Conservation (phyloP, 2,113 vertebrate species). For the Leuciscus idus region DNA sequence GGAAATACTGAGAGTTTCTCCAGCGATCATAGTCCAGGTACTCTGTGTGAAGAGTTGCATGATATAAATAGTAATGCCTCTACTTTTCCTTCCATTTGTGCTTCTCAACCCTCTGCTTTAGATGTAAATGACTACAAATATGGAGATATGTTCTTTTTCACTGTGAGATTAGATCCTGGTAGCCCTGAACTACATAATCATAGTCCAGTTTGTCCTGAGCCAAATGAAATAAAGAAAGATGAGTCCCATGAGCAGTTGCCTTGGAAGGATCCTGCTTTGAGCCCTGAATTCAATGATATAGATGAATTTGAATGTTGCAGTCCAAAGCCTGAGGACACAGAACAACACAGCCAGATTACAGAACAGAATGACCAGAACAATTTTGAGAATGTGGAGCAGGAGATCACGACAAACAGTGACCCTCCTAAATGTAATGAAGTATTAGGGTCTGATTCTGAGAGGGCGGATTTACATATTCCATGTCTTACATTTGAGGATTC, state of each 20-base stretch:
- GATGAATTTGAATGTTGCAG: constrained; percentile 24
- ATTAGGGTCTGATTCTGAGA: constrained; percentile 10
- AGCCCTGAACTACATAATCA: constrained; percentile 43
- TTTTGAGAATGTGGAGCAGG: constrained; percentile 13
- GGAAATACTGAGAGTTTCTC: constrained; percentile 8
- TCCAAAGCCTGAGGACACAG: constrained; percentile 34
- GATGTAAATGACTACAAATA: constrained; percentile 53
- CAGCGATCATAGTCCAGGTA: neutral
- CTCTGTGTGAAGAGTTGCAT: neutral
- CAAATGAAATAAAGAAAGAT: constrained; percentile 39
- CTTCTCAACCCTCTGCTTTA: neutral
- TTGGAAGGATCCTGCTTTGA: neutral
- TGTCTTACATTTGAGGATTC: constrained; percentile 6
- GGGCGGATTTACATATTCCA: neutral
- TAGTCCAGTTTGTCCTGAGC: constrained; percentile 47
- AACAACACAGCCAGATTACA: neutral
- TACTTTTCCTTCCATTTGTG: neutral
- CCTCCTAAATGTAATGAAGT: neutral
- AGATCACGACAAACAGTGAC: neutral
- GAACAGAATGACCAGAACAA: constrained; percentile 12
- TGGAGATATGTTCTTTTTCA: constrained; percentile 60
- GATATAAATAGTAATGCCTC: constrained; percentile 21
- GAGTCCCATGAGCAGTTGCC: constrained; percentile 5
- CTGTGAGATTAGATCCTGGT: constrained; percentile 54
- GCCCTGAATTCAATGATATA: constrained; percentile 42